A percentile compares a stretch with the other conserved stretches of the same genome.
Evolutionary conservation across 2,888 invertebrate genomes (phyloP).

Genomic region (Drosophila mimetica): DNA sequence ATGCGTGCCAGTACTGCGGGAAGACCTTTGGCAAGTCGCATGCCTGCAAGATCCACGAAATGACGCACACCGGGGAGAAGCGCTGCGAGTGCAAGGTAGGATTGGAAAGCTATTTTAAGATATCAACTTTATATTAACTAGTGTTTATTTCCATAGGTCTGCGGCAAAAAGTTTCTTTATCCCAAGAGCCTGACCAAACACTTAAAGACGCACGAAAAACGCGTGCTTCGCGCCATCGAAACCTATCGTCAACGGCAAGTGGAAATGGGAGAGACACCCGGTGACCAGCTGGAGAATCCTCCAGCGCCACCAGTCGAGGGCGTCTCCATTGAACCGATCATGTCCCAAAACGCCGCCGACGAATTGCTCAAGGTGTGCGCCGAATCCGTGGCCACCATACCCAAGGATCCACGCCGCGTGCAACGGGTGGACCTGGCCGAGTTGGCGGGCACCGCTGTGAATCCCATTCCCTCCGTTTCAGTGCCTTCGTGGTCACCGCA

Average conservation of each 20-base stretch:
- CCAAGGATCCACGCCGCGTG: slow-evolving; percentile 80
- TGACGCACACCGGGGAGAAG: slow-evolving; percentile 82
- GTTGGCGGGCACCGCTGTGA: slow-evolving; percentile 80
- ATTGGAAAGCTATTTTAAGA: too few relatives aligned
- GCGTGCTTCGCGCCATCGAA: slow-evolving; percentile 81
- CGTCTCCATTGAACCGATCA: slow-evolving; percentile 36
- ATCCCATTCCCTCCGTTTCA: slow-evolving; percentile 80
- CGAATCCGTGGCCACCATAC: slow-evolving; percentile 80
- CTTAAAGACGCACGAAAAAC: slow-evolving; percentile 81
- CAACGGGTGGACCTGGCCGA: slow-evolving; percentile 81
- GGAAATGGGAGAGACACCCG: slow-evolving; percentile 64
- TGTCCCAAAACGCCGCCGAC: slow-evolving; percentile 79
- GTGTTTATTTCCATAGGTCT: slow-evolving; percentile 48
- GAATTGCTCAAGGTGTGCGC: slow-evolving; percentile 81
- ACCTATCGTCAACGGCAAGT: slow-evolving; percentile 81
- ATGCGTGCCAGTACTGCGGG: slow-evolving; percentile 81
- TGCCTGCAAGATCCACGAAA: slow-evolving; percentile 82
- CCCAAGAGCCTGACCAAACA: slow-evolving; percentile 81
- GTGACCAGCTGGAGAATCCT: slow-evolving; percentile 34
- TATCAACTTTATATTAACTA: not conserved
- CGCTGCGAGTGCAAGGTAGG: slow-evolving; percentile 78
- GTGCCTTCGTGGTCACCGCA: slow-evolving; percentile 83
- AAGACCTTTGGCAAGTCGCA: slow-evolving; percentile 82
- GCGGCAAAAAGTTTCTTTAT: slow-evolving; percentile 81
- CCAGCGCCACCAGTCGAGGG: slow-evolving; percentile 36